A percentile compares a stretch with the other conserved stretches of the same genome.
Conservation (phyloP, 2,888 invertebrate genomes). For the Chymomyza procnemis region DNA sequence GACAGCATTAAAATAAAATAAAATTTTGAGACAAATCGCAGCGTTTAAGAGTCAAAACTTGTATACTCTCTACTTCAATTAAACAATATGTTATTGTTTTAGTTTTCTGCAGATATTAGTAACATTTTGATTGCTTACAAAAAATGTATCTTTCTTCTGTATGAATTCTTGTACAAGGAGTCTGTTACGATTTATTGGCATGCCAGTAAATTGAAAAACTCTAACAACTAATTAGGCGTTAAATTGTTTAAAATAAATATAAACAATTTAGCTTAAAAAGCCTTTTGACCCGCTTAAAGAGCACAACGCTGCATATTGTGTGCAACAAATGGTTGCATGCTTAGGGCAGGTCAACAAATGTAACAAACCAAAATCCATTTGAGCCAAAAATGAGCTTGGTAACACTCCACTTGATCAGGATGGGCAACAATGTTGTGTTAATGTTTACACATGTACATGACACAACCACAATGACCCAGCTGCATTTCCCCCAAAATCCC, state of each 20-base stretch:
- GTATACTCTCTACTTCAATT: conserved; percentile 11
- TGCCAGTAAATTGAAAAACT: too few species aligned
- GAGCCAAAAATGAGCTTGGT: background rate
- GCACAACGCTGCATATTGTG: conserved; percentile 25
- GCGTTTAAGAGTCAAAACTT: background rate
- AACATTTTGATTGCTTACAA: too few species aligned
- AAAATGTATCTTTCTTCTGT: too few species aligned
- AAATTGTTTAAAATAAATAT: too few species aligned
- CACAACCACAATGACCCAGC: conserved; percentile 47
- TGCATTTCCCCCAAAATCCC: background rate
- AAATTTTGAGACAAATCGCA: conserved; percentile 1
- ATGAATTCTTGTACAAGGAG: too few species aligned
- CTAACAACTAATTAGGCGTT: too few species aligned
- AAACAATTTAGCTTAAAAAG: conserved; percentile 33
- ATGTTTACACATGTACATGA: conserved; percentile 65
- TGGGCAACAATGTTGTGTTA: conserved; percentile 63
- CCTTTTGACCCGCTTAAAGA: conserved; percentile 28
- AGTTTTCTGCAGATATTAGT: too few species aligned
- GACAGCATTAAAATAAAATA: conserved; percentile 9
- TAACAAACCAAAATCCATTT: background rate
- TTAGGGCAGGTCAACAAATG: conserved; percentile 14
- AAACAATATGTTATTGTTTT: too few species aligned
- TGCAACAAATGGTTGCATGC: conserved; percentile 71
- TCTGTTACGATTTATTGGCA: too few species aligned
- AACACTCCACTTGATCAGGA: conserved; percentile 7